Conservation (phyloP, 1,140 invertebrate species). For the Anthonomus grandis region DNA sequence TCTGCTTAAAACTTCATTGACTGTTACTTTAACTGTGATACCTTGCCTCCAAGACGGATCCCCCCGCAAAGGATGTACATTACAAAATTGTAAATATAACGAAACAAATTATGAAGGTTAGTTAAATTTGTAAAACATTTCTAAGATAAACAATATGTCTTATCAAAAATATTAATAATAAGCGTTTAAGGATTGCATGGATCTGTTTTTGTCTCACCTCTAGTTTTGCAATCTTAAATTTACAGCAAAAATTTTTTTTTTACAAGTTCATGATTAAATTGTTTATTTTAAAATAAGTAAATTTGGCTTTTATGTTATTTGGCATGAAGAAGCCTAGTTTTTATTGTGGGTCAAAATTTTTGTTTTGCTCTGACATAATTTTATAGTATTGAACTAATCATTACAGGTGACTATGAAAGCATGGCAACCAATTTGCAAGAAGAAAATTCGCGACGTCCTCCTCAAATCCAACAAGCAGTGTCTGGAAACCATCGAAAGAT, state of each 20-base stretch:
- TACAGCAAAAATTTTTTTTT: too few relatives aligned
- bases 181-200: too few relatives aligned
- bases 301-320: background rate
- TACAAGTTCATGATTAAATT: too few relatives aligned
- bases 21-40: slow-evolving; percentile 81
- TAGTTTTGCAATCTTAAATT: too few relatives aligned
- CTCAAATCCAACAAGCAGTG: slow-evolving; percentile 53
- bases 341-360: background rate
- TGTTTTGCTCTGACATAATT: background rate
- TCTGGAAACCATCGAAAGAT: slow-evolving; percentile 60
- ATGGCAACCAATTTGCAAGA: slow-evolving; percentile 34
- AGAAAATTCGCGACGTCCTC: slow-evolving; percentile 41
- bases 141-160: background rate
- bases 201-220: too few relatives aligned
- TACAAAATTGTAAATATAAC: slow-evolving; percentile 67
- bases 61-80: slow-evolving; percentile 61
- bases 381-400: too few relatives aligned
- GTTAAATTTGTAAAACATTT: background rate
- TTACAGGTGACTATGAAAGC: slow-evolving; percentile 72
- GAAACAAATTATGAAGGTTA: slow-evolving; percentile 55
- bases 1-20: slow-evolving; percentile 83
- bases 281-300: too few relatives aligned
- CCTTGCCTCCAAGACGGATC: slow-evolving; percentile 55
- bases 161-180: background rate
- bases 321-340: background rate